Conservation (phyloP, 2,888 invertebrate species). For the Ptychoptera contaminata region DNA sequence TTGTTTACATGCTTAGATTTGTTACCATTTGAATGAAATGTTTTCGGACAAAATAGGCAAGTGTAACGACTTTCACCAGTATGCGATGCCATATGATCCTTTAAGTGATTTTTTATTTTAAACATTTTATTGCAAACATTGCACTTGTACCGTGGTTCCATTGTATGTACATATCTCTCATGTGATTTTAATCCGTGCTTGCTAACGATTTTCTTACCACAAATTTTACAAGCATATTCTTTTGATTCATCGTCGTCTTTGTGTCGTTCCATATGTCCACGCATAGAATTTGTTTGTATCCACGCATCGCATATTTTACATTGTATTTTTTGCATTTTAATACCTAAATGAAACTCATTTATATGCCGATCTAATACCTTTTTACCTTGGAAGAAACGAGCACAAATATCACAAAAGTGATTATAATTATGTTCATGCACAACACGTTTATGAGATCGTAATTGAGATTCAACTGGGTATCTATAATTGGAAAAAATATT, state of each 20-base stretch:
- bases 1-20: slow-evolving; percentile 9
- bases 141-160: slow-evolving; percentile 22
- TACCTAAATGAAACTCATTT: slow-evolving; percentile 20
- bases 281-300: slow-evolving; percentile 25
- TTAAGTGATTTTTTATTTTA: slow-evolving; percentile 14
- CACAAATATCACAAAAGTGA: slow-evolving; percentile 20
- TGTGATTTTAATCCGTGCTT: slow-evolving; percentile 24
- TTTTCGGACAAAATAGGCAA: slow-evolving; percentile 9
- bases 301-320: slow-evolving; percentile 26
- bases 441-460: slow-evolving; percentile 22
- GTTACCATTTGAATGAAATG: slow-evolving; percentile 8
- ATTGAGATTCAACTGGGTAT: slow-evolving; percentile 20
- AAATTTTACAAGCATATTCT: slow-evolving; percentile 22
- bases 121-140: slow-evolving; percentile 26
- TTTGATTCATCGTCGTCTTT: slow-evolving; percentile 18
- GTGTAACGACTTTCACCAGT: slow-evolving; percentile 9
- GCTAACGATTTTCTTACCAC: slow-evolving; percentile 17
- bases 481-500: slow-evolving; percentile 15
- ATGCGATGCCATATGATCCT: slow-evolving; percentile 9
- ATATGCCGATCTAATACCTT: slow-evolving; percentile 25
- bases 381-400: slow-evolving; percentile 25
- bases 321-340: slow-evolving; percentile 22
- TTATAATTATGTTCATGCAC: slow-evolving; percentile 1
- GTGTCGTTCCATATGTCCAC: slow-evolving; percentile 25
- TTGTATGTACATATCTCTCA: slow-evolving; percentile 24